Percentiles rank a stretch among this genome's conserved stretches.
Conservation (phyloP, 2,113 vertebrate genomes). For the Onychostruthus taczanowskii region DNA sequence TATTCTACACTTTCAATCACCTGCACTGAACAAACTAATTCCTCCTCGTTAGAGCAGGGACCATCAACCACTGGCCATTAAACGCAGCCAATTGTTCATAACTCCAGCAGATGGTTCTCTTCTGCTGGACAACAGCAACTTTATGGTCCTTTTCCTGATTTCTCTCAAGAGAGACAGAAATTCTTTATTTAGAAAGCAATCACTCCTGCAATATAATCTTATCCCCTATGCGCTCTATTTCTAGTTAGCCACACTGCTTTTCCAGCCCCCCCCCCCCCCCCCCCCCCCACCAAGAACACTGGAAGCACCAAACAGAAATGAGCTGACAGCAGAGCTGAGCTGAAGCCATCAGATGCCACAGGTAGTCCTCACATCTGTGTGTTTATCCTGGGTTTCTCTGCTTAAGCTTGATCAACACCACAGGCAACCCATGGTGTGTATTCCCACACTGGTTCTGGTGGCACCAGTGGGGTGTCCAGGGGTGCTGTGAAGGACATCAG, state of each 20-base stretch:
- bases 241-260: not conserved
- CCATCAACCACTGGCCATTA: slow-evolving; percentile 25
- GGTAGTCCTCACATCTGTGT: not conserved
- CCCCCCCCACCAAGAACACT: not conserved
- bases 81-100: not conserved
- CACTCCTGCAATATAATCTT: not conserved
- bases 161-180: slow-evolving; percentile 14
- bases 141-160: slow-evolving; percentile 35
- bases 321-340: not conserved
- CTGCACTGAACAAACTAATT: not conserved
- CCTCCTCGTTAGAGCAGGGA: not conserved
- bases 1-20: not conserved
- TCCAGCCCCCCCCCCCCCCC: fast-evolving
- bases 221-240: not conserved
- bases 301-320: not conserved
- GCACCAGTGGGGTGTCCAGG: fast-evolving
- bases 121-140: slow-evolving; percentile 48
- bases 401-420: not conserved
- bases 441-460: not conserved
- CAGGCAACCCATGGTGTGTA: not conserved
- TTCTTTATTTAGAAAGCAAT: slow-evolving; percentile 43
- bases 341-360: not conserved
- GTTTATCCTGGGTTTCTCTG: not conserved
- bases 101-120: slow-evolving; percentile 55
- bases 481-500: not conserved